Evolutionary conservation across 2,888 invertebrate genomes (phyloP).

Genomic region (Aplocera efformata): DNA sequence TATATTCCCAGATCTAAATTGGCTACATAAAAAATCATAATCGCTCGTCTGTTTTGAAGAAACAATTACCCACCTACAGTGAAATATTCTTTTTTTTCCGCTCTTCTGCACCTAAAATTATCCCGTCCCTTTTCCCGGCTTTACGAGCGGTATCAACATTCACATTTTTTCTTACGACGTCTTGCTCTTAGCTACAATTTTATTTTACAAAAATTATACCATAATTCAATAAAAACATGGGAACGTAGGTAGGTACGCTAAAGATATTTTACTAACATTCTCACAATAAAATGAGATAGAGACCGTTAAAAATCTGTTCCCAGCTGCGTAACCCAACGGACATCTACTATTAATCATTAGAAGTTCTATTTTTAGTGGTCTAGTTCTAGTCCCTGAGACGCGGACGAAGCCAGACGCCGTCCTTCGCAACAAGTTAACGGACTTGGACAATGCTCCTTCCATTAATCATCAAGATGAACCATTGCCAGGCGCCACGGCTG

Average conservation of each 20-base stretch:
- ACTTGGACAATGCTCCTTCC: slow-evolving; percentile 44
- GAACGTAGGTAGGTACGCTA: too few species aligned
- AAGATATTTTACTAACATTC: slow-evolving; percentile 8
- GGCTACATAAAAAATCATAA: neutral
- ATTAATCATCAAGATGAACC: slow-evolving; percentile 61
- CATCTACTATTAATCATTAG: slow-evolving; percentile 52
- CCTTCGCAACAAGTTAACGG: slow-evolving; percentile 61
- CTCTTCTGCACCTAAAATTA: slow-evolving; percentile 49
- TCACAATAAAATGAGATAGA: slow-evolving; percentile 6
- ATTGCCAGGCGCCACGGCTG: slow-evolving; percentile 38
- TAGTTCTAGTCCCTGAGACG: slow-evolving; percentile 38
- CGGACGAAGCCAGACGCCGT: slow-evolving; percentile 43
- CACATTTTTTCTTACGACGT: slow-evolving; percentile 30
- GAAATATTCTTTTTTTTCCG: slow-evolving; percentile 51
- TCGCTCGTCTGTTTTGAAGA: slow-evolving; percentile 35
- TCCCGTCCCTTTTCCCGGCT: slow-evolving; percentile 47
- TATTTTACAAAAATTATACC: neutral
- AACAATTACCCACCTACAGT: slow-evolving; percentile 35
- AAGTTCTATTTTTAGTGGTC: slow-evolving; percentile 44
- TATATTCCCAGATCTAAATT: neutral
- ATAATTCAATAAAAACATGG: too few species aligned
- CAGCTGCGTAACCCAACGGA: slow-evolving; percentile 23
- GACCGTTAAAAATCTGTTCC: slow-evolving; percentile 21
- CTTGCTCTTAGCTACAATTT: neutral
- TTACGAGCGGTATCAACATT: slow-evolving; percentile 37